Base-by-base conservation (phyloP, 2,113 vertebrate genomes). In the Lepisosteus osseus region DNA sequence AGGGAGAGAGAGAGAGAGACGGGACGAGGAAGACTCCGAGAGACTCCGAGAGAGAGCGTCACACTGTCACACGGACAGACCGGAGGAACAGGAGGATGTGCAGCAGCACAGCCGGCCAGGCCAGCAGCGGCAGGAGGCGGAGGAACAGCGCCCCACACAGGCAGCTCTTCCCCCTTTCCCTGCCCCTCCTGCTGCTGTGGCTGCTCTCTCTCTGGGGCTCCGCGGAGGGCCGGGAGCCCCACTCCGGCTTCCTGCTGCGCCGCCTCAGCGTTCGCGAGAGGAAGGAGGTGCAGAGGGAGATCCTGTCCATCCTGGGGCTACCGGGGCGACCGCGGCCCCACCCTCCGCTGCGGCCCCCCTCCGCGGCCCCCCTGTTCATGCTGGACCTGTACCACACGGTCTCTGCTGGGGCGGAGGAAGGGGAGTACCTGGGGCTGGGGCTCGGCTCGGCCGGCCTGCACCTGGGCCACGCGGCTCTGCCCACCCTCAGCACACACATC, bases 311-410 rank as follows among this genome's bases (percentile, higher is more conserved):
- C 72, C 77, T 97, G 81, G 95, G 95, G 43, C 84, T 97, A 69
- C 91, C 95, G 0, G 90, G 91, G 0, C 81, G 92, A 5, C 93
- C 94, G 3, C 82, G 92, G 6, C 92, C 93, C 3, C 86, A 92
- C 45, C 84, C 78, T 14, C 92, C 91, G 0, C 84, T 89, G 3
- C 82, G 92, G 0, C 91, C 93, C 0, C 92, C 95, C 3, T 93
- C 94, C 15, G 95, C 96, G 0, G 95, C 95, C 0, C 95, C 96
- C 0, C 94, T 96, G 76, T 98, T 97, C 90, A 98, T 98, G 96
- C 87, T 97, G 81, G 95, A 97, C 75, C 89, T 98, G 8, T 97
- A 97, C 86, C 95, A 93, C 80, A 94, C 95, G 76, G 89, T 96
- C 90, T 93, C 93, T 3, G 85, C 80, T 0, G 93, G 93, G 15